These are phyloP conservation scores for Scatophagus argus DNA, from an alignment of 2,113 vertebrate species.

Conservation along the genomic window DNA sequence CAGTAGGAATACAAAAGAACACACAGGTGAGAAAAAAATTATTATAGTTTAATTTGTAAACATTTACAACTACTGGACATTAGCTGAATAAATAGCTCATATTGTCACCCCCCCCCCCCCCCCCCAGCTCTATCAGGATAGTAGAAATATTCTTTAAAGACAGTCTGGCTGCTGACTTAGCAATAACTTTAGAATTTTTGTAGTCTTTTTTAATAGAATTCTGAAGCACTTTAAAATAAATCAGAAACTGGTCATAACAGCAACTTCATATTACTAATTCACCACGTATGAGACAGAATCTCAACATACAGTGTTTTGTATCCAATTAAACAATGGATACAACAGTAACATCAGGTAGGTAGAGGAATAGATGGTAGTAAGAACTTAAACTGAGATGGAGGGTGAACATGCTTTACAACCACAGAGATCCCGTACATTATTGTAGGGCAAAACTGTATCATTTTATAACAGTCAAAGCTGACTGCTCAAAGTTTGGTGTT, in stretches of 20 bases:
- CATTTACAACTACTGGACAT: conserved; percentile 52
- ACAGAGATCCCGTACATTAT: not conserved
- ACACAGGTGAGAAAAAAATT: conserved; percentile 46
- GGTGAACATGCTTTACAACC: not conserved
- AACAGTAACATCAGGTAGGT: conserved; percentile 6
- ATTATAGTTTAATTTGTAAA: conserved; percentile 66
- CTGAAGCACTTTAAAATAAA: conserved; percentile 21
- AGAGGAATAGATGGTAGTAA: conserved; percentile 8
- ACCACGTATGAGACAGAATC: conserved; percentile 19
- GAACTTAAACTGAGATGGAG: conserved; percentile 14
- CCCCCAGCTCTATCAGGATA: conserved; percentile 1
- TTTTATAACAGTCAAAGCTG: not conserved
- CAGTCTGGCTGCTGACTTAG: conserved; percentile 3
- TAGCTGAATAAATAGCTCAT: conserved; percentile 65
- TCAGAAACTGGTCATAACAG: not conserved
- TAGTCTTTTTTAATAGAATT: conserved; percentile 21
- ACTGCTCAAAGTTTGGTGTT: conserved; percentile 13
- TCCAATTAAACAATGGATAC: not conserved
- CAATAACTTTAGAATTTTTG: conserved; percentile 23
- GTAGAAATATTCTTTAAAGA: conserved; percentile 6
- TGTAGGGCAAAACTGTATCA: not conserved
- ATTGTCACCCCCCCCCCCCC: not conserved
- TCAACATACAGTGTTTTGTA: conserved; percentile 4
- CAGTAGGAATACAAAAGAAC: conserved; percentile 6
- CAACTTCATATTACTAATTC: conserved; percentile 4